Conservation (phyloP, 2,797 vertebrate species). For the Tympanoctomys barrerae region DNA sequence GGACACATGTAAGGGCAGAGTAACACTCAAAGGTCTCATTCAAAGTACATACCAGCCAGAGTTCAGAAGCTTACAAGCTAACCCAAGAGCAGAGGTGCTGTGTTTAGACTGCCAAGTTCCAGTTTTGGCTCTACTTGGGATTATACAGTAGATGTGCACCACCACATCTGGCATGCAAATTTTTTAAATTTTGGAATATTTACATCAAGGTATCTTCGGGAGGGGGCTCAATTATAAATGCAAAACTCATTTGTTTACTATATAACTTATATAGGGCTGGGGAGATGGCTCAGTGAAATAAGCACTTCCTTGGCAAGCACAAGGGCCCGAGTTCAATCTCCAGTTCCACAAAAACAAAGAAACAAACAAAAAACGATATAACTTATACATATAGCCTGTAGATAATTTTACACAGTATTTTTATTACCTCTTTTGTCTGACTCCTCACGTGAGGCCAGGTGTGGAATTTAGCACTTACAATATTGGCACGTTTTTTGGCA, state of each 20-base stretch:
- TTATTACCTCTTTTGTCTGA: neutral
- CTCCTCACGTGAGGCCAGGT: neutral
- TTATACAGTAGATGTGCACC: neutral
- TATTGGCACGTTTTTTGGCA: too few species aligned
- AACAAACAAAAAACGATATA: too few species aligned
- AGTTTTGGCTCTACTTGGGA: neutral
- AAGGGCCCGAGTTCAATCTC: too few species aligned
- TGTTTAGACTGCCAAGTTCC: neutral
- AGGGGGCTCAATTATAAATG: neutral
- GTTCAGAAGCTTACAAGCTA: conserved; percentile 23
- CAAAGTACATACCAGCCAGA: neutral
- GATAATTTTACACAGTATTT: neutral
- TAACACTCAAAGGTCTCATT: neutral
- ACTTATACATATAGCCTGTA: neutral
- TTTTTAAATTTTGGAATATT: neutral
- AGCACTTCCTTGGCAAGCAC: too few species aligned
- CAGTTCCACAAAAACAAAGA: too few species aligned
- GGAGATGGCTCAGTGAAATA: too few species aligned
- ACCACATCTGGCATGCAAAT: neutral
- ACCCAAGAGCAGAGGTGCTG: neutral
- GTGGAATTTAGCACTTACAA: neutral
- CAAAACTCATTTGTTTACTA: conserved; percentile 5
- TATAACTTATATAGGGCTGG: neutral
- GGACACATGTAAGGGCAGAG: neutral
- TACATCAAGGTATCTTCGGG: neutral